Evolutionary conservation across 92 coral and sea anemone genomes (phyloP), one percentile per base, ranked within the genome.

Genomic region (Zoanthus sociatus): DNA sequence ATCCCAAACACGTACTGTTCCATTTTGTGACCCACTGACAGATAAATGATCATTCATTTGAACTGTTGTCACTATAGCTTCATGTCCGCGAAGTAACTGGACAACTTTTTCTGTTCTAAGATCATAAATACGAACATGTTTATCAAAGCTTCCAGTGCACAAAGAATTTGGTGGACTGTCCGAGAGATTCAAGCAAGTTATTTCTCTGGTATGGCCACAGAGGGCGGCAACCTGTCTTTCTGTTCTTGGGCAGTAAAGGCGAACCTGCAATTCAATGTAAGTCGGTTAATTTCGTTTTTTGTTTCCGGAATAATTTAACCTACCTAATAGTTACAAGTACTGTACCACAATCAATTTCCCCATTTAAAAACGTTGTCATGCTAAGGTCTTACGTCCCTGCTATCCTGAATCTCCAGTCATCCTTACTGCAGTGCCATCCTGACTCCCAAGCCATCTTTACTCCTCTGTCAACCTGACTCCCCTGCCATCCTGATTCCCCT

Each of bases 1-100:
- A 82, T 96, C 99, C 99, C 99, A 96, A 78, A 96, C 99, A 31
- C 89, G 76, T 64, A 94, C 77, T 60, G 94, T 91, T n/a, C 99
- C 99, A 56, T 96, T 92, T 33, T 89, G 91, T 67, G 99, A 90
- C 48, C 99, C 99, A 83, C 98, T 96, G 84, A 96, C 98, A 61
- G 94, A 95, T 84, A 95, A 93, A 92, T 95, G 92, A 69, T 94
- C 96, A 88, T 95, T 98, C 97, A 96, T 93, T 84, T 96, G 99
- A 20, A 95, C 98, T 4, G 99, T 73, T 21, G 99, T 95, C 42
- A 95, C 94, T 16, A 83, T 70, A 51, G 92, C 77, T n/a, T 91
- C 84, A 71, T 95, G 98, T n/a, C 98, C 99, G 82, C 94, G 94
- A 53, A 96, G 89, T n/a, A 82, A 70, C 4, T 86, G 74, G 73